Base-by-base conservation (phyloP, 2,113 vertebrate species). In the Oceanodroma tethys region DNA sequence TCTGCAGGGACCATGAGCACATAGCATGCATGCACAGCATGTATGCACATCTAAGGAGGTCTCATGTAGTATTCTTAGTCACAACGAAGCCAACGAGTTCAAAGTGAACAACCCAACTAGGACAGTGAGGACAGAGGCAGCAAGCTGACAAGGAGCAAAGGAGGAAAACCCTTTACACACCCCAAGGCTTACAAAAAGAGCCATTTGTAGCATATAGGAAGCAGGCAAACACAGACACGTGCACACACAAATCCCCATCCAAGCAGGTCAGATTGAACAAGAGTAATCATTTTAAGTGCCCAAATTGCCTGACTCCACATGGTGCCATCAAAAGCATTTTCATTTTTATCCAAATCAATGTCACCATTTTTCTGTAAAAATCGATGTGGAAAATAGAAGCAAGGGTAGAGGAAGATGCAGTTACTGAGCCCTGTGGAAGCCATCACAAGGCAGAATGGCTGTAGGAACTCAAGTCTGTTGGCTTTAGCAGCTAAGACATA, bases 261-360 rank as follows among this genome's bases (percentile, higher is more conserved):
- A 73, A 96, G 73, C 48, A 87, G 60, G 90, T 68, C 52, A 84
- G 56, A 89, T 15, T 87, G 89, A 96, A 68, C 40, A 63, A 75
- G 36, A 34, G 30, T 52, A 94, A 94, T 94, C 47, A 84, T 87
- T 95, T 91, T 85, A 96, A 95, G 86, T 82, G 66, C 34, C 73
- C 70, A 85, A 94, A 95, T 87, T 91, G 34, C 66, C 78, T 91
- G 78, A 91, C 84, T 93, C 84, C 66, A 91, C 87, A 90, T 90
- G 87, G 91, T 93, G 90, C 70, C 84, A 95, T 96, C 91, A 93
- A 79, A 96, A 87, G 53, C 40, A 68, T 93, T 96, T 95, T 93
- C 70, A 79, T 94, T 96, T 96, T 96, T 90, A 94, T 93, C 87
- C 89, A 93, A 96, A 96, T 94, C 95, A 90, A 75, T 96, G 81